Evolutionary conservation across 2,113 vertebrate species (phyloP).

Genomic region (Psammodynastes pulverulentus): DNA sequence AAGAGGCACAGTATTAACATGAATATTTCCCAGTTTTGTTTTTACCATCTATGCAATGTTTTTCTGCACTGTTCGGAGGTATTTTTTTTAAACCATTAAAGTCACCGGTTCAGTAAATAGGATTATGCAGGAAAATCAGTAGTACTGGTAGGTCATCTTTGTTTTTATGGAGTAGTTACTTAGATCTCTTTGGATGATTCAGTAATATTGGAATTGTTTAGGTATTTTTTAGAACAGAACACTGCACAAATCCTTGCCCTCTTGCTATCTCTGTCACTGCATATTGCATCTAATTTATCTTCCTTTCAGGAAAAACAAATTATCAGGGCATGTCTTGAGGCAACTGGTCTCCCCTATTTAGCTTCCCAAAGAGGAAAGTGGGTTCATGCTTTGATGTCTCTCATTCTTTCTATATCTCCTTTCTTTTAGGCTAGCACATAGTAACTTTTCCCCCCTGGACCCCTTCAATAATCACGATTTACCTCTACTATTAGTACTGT

Average conservation of each 20-base stretch:
- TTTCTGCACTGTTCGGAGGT: neutral
- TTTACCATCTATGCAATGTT: neutral
- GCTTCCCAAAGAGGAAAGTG: neutral
- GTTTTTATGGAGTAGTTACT: neutral
- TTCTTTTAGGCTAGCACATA: neutral
- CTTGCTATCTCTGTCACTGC: neutral
- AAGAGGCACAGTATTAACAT: neutral
- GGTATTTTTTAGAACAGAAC: neutral
- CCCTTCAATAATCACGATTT: neutral
- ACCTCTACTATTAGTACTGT: neutral
- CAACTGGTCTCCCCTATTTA: neutral
- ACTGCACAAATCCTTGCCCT: neutral
- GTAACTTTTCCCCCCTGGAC: neutral
- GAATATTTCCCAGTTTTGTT: neutral
- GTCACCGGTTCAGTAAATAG: neutral
- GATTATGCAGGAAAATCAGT: neutral
- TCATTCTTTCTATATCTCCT: neutral
- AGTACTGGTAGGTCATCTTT: neutral
- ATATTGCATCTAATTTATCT: neutral
- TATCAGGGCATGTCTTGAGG: neutral
- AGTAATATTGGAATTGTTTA: neutral
- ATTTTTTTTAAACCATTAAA: neutral
- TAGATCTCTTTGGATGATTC: neutral
- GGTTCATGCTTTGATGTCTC: neutral
- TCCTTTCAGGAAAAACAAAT: neutral